Conservation (phyloP, 2,888 invertebrate species). For the Troides aeacus region DNA sequence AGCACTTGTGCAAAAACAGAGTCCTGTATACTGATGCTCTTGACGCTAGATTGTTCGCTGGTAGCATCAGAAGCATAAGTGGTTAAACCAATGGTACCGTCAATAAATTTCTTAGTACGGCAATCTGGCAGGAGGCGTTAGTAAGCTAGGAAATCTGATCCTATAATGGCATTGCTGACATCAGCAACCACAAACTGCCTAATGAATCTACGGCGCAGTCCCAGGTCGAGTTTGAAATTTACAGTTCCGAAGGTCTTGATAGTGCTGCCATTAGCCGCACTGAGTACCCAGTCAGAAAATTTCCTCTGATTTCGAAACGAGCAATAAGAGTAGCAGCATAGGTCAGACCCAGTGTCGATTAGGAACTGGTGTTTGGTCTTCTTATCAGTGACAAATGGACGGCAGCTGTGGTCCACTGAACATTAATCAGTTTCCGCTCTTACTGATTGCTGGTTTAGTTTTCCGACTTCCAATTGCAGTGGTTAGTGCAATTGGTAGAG, state of each 20-base stretch:
- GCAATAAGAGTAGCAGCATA: neutral
- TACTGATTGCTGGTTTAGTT: too few species aligned
- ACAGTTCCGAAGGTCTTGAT: neutral
- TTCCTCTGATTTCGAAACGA: neutral
- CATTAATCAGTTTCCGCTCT: too few species aligned
- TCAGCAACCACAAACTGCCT: neutral
- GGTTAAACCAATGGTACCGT: neutral
- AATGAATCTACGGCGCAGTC: neutral
- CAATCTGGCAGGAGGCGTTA: neutral
- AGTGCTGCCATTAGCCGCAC: neutral
- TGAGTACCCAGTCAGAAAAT: neutral
- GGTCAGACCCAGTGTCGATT: neutral
- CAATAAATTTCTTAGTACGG: neutral
- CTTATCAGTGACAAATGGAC: neutral
- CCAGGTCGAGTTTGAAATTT: neutral
- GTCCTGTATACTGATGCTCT: neutral
- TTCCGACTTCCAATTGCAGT: too few species aligned
- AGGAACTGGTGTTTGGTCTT: neutral
- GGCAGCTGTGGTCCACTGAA: neutral
- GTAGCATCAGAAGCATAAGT: neutral
- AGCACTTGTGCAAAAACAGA: neutral
- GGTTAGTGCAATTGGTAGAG: too few species aligned
- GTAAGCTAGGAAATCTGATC: neutral
- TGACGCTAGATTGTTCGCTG: neutral
- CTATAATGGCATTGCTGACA: neutral